phyloP scores from a whole-genome alignment of 2,888 invertebrate species.

The Hedya salicella region DNA sequence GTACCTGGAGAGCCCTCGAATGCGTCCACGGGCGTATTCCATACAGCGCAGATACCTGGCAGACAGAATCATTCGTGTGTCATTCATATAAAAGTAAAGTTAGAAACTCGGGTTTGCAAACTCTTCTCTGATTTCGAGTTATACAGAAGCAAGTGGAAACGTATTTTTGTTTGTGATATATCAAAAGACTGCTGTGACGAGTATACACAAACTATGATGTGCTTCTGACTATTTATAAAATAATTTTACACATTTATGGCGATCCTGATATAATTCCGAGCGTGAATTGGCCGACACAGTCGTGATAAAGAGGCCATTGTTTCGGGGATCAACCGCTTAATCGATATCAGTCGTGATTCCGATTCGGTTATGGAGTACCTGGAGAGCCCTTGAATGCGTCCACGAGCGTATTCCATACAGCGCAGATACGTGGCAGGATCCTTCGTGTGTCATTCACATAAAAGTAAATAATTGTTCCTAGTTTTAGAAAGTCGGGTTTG shows the following conservation, averaged over 20 bases:
- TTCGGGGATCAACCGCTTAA: constrained; percentile 58
- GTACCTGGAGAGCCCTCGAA: constrained; percentile 64
- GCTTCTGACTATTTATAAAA: too few species aligned
- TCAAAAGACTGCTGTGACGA: too few species aligned
- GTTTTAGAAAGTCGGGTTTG: neutral
- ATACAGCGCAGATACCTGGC: constrained; percentile 57
- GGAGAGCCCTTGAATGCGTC: constrained; percentile 61
- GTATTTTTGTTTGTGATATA: too few species aligned
- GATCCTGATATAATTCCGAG: constrained; percentile 36
- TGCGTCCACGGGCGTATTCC: constrained; percentile 59
- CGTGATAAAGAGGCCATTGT: constrained; percentile 60
- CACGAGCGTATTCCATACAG: constrained; percentile 59
- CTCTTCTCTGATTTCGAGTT: neutral
- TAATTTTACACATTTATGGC: too few species aligned
- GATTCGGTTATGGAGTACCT: constrained; percentile 70
- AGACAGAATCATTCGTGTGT: constrained; percentile 5
- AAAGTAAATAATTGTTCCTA: constrained; percentile 3
- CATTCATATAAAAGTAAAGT: constrained; percentile 18
- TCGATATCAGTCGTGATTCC: constrained; percentile 69
- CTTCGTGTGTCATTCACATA: constrained; percentile 18
- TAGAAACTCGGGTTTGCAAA: neutral
- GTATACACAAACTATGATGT: too few species aligned
- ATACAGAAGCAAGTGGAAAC: too few species aligned
- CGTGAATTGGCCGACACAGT: constrained; percentile 48
- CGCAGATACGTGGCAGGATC: constrained; percentile 54